Evolutionary conservation across 2,113 vertebrate species (phyloP), one percentile per base, ranked within the genome.

Genomic region (Laticauda colubrina): DNA sequence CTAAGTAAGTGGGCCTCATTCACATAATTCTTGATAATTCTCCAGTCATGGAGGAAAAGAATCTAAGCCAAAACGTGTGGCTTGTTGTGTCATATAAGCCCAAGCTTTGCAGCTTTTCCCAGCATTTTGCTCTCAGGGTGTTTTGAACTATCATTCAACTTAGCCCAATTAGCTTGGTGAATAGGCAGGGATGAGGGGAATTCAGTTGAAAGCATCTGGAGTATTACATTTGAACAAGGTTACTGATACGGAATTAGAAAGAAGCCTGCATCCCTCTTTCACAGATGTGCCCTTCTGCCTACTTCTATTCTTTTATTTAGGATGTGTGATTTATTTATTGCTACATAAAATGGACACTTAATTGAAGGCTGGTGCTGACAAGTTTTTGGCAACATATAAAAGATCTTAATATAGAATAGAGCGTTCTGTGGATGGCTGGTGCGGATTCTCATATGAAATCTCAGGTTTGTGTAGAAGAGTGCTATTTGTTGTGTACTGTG

Each of bases 401-500:
- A 61, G 20, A 89, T 81, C 34, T 81, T 34, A 81, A 81, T 89
- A 61, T 94, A 81, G 91, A 89, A 95, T 89, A 88, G 90, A 23
- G 29, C 34, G 0, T n/a, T 64, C 91, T 90, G 91, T 92, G 93
- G 93, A 93, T 94, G 92, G 91, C 4, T 61, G 75, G 91, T 94
- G 86, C 95, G 91, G 93, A 56, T 89, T 90, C 90, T 14, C 20
- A 86, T 94, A 96, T 93, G 64, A 92, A 89, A 91, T 2, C 94
- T 86, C 51, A 34, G 90, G 94, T 96, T 0, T 3, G 90, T 75
- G 90, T 88, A 87, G 92, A 95, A 94, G 93, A 75, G 94, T 97
- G 97, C 96, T 96, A 95, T n/a, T 1, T 96, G 95, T 96, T 96
- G 96, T 94, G 94, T 96, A 94, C 96, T 96, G 93, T 1, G 81